These are phyloP conservation scores for Melanocharis versteri DNA, from an alignment of 2,113 vertebrate genomes.

Conservation along the genomic window DNA sequence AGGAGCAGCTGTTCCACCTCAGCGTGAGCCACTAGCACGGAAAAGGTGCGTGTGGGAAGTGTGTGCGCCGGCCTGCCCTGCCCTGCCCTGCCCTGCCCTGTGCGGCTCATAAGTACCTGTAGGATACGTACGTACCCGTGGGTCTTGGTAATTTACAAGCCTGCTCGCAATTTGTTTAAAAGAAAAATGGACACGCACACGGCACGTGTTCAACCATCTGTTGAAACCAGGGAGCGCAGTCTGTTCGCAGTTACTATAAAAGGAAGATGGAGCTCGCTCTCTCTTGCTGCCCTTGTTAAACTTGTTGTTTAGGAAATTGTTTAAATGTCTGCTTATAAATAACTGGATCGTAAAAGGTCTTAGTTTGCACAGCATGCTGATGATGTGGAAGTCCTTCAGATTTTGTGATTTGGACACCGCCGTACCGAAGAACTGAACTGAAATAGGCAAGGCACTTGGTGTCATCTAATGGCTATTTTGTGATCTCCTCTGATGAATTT, in stretches of 20 bases:
- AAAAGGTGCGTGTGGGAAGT: not conserved
- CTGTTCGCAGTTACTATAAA: not conserved
- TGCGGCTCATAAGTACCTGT: rapidly evolving
- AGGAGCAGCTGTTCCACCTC: not conserved
- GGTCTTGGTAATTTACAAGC: not conserved
- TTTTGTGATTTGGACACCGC: rapidly evolving
- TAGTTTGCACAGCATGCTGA: not conserved
- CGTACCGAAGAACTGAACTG: not conserved
- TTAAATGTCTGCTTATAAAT: not conserved
- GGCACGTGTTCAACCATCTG: not conserved
- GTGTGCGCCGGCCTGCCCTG: not conserved
- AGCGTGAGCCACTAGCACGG: not conserved
- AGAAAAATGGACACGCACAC: not conserved
- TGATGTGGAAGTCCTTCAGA: not conserved
- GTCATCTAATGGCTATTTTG: not conserved
- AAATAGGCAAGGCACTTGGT: not conserved
- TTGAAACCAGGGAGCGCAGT: not conserved
- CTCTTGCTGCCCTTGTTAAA: not conserved
- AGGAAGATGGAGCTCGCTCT: not conserved
- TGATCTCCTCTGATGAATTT: not conserved
- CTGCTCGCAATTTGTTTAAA: not conserved
- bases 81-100: not conserved
- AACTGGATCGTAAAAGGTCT: not conserved
- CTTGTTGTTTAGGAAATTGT: not conserved
- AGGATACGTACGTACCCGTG: rapidly evolving